phyloP scores from a whole-genome alignment of 92 coral and sea anemone species.

The Galaxea fascicularis region DNA sequence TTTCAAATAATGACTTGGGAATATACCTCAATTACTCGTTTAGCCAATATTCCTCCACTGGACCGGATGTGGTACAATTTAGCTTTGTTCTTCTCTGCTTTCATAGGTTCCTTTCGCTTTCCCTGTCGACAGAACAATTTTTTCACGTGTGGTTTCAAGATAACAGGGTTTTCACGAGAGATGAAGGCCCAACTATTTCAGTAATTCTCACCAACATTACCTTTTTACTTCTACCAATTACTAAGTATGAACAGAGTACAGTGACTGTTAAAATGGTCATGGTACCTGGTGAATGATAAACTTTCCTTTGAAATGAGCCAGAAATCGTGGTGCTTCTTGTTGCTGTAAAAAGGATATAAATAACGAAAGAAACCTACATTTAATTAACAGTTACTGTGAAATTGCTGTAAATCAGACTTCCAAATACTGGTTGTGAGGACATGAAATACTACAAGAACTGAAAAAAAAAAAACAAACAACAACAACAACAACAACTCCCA shows the following conservation, averaged over 20 bases:
- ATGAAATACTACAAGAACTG: too few species aligned
- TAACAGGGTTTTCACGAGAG: too few species aligned
- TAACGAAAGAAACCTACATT: background rate
- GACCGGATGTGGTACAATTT: slow-evolving; percentile 96
- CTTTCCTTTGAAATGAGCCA: slow-evolving; percentile 99
- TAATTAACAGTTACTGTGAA: background rate
- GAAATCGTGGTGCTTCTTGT: slow-evolving; percentile 96
- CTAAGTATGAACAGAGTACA: too few species aligned
- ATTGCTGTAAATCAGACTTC: too few species aligned
- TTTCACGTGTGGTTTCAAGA: too few species aligned
- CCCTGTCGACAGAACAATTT: slow-evolving; percentile 69
- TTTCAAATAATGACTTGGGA: background rate
- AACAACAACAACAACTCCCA: too few species aligned
- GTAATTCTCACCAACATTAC: too few species aligned
- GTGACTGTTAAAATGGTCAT: background rate
- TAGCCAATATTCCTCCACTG: slow-evolving; percentile 97
- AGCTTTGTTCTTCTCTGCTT: slow-evolving; percentile 81
- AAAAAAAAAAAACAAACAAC: too few species aligned
- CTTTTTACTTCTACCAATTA: too few species aligned
- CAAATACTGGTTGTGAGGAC: too few species aligned
- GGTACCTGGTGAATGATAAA: slow-evolving; percentile 95
- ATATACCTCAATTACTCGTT: slow-evolving; percentile 94
- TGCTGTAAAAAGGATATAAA: slow-evolving; percentile 70
- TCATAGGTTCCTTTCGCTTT: slow-evolving; percentile 70
- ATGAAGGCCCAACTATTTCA: too few species aligned